Evolutionary conservation across 2,888 invertebrate species (phyloP), one percentile per base, ranked within the genome.

Genomic region (Eupithecia subfuscata): DNA sequence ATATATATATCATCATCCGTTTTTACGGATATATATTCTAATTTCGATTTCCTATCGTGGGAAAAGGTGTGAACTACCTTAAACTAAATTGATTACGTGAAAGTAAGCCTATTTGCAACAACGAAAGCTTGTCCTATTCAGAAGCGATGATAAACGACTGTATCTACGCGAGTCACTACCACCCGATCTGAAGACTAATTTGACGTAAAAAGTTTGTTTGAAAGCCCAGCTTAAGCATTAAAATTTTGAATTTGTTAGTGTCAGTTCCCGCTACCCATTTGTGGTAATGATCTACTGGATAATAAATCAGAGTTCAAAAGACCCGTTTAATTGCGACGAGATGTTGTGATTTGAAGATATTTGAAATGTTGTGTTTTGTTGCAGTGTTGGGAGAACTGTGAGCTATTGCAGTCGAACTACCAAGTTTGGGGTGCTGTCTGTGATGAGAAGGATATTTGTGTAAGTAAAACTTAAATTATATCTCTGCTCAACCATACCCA

Each of bases 351-450:
- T 79, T 82, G 84, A 80, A 75, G 69, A 79, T 83, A 84, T 83
- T 83, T 80, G 82, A 85, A 78, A 81, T 78, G 79, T 75, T 80
- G 30, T 77, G 78, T 86, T 87, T 95, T 95, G 95, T 95, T 96
- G 92, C 96, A 97, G 97, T 97, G 97, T 89, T 97, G 97, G 97
- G 96, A 97, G 92, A 97, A 96, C 88, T 97, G 97, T 93, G 96
- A 96, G 88, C 95, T 96, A 82, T 95, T 97, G 80, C 96, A 97
- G 89, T 96, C 96, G 68, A 96, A 97, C 91, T 97, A 96, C 90
- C 96, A 96, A 92, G 95, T 96, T 64, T 97, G 97, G 97, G 96
- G 96, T 70, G 96, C 96, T 79, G 96, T 96, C 88, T 97, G 97
- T 89, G 95, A 96, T 83, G 96, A 96, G 84, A 96, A 96, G 86